Evolutionary conservation across 2,113 vertebrate genomes (phyloP).

Genomic region (Leptocoma aspasia): DNA sequence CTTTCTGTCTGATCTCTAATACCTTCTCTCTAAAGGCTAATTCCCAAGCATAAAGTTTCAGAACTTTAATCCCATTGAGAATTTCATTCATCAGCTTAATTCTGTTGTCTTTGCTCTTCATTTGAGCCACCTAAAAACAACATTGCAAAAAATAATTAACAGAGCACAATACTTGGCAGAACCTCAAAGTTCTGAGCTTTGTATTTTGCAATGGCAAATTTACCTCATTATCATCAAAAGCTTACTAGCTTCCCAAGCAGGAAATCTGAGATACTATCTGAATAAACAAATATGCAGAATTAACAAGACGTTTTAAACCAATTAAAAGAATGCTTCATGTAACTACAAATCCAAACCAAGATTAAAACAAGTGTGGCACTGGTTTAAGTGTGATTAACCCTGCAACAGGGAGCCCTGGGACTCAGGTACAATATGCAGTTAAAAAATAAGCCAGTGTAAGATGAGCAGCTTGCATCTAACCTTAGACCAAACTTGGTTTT

Average conservation of each 20-base stretch:
- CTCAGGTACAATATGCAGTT: neutral
- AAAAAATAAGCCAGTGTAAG: neutral
- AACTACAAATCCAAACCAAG: neutral
- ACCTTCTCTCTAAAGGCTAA: slow-evolving; percentile 93
- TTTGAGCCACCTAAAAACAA: slow-evolving; percentile 88
- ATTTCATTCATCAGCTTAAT: slow-evolving; percentile 99
- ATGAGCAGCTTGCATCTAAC: neutral
- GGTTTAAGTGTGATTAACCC: neutral
- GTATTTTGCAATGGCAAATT: slow-evolving; percentile 38
- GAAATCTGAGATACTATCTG: slow-evolving; percentile 33
- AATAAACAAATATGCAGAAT: slow-evolving; percentile 38
- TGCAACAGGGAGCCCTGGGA: neutral
- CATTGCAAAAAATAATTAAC: slow-evolving; percentile 32
- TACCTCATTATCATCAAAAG: slow-evolving; percentile 48
- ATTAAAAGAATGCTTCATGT: neutral
- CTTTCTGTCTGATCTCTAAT: slow-evolving; percentile 85
- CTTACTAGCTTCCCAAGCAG: slow-evolving; percentile 41
- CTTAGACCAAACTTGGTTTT: neutral
- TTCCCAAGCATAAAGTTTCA: slow-evolving; percentile 98
- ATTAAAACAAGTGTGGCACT: neutral
- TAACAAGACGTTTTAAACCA: slow-evolving; percentile 15
- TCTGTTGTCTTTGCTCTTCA: slow-evolving; percentile 95
- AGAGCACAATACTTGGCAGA: slow-evolving; percentile 51
- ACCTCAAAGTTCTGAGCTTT: slow-evolving; percentile 16
- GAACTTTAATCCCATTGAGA: slow-evolving; percentile 93